phyloP scores from a whole-genome alignment of 2,113 vertebrate species.

The Mormyrus lacerda region DNA sequence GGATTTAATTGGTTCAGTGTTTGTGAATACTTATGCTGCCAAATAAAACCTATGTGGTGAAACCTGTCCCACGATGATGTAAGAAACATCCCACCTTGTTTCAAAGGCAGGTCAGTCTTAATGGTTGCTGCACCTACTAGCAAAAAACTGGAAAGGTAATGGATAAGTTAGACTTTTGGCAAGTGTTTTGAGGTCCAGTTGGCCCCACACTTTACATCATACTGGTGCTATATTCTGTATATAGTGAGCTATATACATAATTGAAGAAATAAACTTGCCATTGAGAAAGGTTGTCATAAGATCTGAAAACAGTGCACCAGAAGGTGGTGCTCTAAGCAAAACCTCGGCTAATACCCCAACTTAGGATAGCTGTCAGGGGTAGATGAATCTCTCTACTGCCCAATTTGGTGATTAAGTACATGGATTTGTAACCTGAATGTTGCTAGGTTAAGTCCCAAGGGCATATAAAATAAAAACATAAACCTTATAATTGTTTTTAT shows the following conservation, averaged over 20 bases:
- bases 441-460: not conserved
- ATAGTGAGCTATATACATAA: not conserved
- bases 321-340: constrained; percentile 46
- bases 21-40: constrained; percentile 3
- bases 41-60: not conserved
- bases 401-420: not conserved
- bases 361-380: not conserved
- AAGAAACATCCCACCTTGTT: not conserved
- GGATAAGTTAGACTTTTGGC: constrained; percentile 55
- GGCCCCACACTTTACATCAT: not conserved
- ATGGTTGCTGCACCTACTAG: constrained; percentile 56
- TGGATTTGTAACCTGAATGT: not conserved
- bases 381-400: not conserved
- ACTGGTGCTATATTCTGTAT: not conserved
- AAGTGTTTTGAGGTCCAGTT: constrained; percentile 42
- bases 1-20: constrained; percentile 6
- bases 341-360: constrained; percentile 23
- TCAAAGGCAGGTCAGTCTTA: not conserved
- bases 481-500: not conserved
- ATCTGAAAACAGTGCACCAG: constrained; percentile 32
- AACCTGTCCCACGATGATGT: not conserved
- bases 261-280: not conserved
- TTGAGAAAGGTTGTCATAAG: not conserved
- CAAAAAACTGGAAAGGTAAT: constrained; percentile 50
- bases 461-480: not conserved